Conservation (phyloP, 2,888 invertebrate genomes). For the Dicyrtomina minuta region DNA sequence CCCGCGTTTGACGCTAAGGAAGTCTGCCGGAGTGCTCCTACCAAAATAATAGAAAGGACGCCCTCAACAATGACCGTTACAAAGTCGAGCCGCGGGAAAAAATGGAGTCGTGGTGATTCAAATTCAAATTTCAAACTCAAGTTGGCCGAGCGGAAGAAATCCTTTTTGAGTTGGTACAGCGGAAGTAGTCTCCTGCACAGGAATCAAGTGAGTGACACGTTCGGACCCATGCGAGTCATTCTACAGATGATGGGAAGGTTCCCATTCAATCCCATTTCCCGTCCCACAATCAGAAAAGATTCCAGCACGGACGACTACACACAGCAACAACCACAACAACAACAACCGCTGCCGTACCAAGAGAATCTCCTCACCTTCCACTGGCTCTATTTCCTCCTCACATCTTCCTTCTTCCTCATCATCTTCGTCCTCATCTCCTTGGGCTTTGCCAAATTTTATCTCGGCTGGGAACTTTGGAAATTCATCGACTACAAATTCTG, state of each 20-base stretch:
- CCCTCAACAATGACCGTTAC: too few species aligned
- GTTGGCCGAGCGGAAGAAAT: too few species aligned
- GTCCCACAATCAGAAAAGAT: background rate
- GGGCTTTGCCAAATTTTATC: slow-evolving; percentile 44
- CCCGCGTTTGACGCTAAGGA: too few species aligned
- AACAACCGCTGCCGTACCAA: slow-evolving; percentile 2
- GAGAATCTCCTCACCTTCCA: slow-evolving; percentile 30
- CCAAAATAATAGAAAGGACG: too few species aligned
- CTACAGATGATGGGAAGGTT: slow-evolving; percentile 41
- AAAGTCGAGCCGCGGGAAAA: too few species aligned
- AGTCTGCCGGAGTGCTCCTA: too few species aligned
- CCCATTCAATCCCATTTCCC: slow-evolving; percentile 37
- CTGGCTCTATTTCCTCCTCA: slow-evolving; percentile 45
- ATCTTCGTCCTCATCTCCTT: slow-evolving; percentile 40
- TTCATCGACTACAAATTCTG: background rate
- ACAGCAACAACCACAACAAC: too few species aligned
- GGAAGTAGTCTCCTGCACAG: too few species aligned
- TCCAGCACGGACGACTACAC: too few species aligned
- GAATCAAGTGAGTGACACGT: slow-evolving; percentile 39
- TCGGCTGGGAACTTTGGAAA: slow-evolving; percentile 40
- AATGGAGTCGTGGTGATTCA: too few species aligned
- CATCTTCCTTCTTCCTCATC: slow-evolving; percentile 33
- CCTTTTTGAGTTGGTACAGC: too few species aligned
- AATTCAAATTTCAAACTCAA: too few species aligned
- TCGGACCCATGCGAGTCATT: slow-evolving; percentile 34